Evolutionary conservation across 2,797 vertebrate species (phyloP), one percentile per base, ranked within the genome.

Genomic region (Eremophila alpestris): DNA sequence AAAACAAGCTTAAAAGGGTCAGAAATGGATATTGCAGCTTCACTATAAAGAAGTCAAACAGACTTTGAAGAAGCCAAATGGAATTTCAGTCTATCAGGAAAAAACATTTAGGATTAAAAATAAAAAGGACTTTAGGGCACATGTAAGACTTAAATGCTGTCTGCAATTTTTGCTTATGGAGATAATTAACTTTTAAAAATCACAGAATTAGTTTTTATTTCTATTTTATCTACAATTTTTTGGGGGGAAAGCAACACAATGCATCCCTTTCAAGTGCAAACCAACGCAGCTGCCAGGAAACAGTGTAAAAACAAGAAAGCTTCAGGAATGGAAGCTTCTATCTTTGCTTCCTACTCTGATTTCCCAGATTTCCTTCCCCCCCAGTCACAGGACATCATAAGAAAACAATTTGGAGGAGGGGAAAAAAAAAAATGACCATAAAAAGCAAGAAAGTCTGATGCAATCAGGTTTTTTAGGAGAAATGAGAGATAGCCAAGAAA

Each of bases 321-420:
- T 9, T 83, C 67, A 67, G 91, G 89, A 96, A 94, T 90, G 87
- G 89, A 90, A 94, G 93, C 64, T 94, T 82, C 16, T 76, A 69
- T 94, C 83, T 90, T 12, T 83, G 76, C 85, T 95, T 95, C 80
- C 95, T 94, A 87, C 70, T 69, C 88, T 40, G 79, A 88, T 86
- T 91, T 93, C 92, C 86, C 95, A 95, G n/a, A 89, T 91, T 95
- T 96, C 96, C 95, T 95, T 82, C 94, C 94, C 88, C 69, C 69
- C 13, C 71, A 87, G 92, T 46, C 87, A 84, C 91, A 93, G 77
- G 90, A 90, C 92, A 70, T 6, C 45, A 58, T 34, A 88, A 83
- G 49, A 96, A 91, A 95, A 96, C 92, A 92, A 86, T 51, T 19
- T 34, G 73, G 36, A 54, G 40, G n/a, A 18, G 19, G 24, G 6